Percentiles rank a stretch among this genome's conserved stretches.
Evolutionary conservation across 1,140 invertebrate species (phyloP).

Genomic region (Psix sp.): DNA sequence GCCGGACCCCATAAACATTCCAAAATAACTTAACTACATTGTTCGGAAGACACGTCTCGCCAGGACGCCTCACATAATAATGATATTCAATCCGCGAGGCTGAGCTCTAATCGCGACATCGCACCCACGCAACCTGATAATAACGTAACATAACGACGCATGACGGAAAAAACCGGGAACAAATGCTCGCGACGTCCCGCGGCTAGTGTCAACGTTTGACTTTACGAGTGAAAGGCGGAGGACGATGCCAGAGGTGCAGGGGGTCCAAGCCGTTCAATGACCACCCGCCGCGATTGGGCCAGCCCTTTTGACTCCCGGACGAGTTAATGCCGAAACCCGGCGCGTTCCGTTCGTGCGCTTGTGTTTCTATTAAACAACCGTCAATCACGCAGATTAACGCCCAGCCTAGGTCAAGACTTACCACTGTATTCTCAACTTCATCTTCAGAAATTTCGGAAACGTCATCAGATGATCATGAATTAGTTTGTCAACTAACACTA

Average conservation of each 20-base stretch:
- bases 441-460: constrained; percentile 36
- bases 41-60: constrained; percentile 15
- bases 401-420: constrained; percentile 22
- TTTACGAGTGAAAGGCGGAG: constrained; percentile 71
- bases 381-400: constrained; percentile 71
- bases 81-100: constrained; percentile 31
- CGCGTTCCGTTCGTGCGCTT: constrained; percentile 62
- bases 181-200: constrained; percentile 61
- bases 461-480: constrained; percentile 32
- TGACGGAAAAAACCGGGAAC: constrained; percentile 9
- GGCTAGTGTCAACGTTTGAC: constrained; percentile 74
- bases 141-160: constrained; percentile 51
- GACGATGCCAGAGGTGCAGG: constrained; percentile 63
- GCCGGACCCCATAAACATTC: constrained; percentile 16
- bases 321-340: constrained; percentile 70
- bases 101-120: constrained; percentile 31
- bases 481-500: constrained; percentile 19
- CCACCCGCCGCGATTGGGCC: constrained; percentile 70
- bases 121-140: constrained; percentile 45
- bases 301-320: constrained; percentile 72
- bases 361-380: constrained; percentile 75
- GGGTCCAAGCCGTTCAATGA: constrained; percentile 68
- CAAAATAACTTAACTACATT: constrained; percentile 41
- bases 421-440: neutral
- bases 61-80: constrained; percentile 26